Evolutionary conservation across 1,140 invertebrate genomes (phyloP), one percentile per base, ranked within the genome.

Genomic region (Mercenaria mercenaria): DNA sequence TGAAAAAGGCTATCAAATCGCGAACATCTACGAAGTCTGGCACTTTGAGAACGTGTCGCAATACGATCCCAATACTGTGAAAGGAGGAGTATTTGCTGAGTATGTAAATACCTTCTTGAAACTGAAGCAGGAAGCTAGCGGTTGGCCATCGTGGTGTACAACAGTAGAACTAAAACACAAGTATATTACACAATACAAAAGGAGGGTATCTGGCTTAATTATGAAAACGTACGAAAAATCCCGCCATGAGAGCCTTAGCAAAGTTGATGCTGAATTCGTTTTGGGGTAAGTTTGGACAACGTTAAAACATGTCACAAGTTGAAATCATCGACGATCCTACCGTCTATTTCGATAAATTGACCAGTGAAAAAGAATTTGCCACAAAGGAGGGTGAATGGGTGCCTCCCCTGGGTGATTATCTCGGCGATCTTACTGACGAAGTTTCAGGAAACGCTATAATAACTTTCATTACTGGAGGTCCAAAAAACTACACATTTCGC

Each of bases 51-150:
- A 72, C 15, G n/a, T 72, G 39, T 72, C 69, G 34, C 15, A 72
- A 41, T 72, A 72, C 39, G 64, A 50, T 39, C 43, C 61, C 20
- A 41, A 47, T 52, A 1, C 47, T 37, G 43, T 26, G 43, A 10
- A 47, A 20, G 59, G 20, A 11, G 80, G 80, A 32, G 41, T 6
- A 10, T 82, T 64, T 37, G 29, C 56, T 59, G 59, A 69, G 34
- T 83, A 83, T 67, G 56, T 83, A 29, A 69, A 83, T 47, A 83
- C 81, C 29, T 83, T 83, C 41, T 29, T 83, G 34, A 83, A 67
- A 47, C 20, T 83, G 8, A 67, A 69, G 32, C 64, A 67, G 52
- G 64, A 67, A 20, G 64, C 81, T 26, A 37, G 64, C 50, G 59
- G 59, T 34, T 83, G 59, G n/a, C 81, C 59, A 20, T 34, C 59